Conservation (phyloP, 2,113 vertebrate genomes). For the Ariopsis seemanni region DNA sequence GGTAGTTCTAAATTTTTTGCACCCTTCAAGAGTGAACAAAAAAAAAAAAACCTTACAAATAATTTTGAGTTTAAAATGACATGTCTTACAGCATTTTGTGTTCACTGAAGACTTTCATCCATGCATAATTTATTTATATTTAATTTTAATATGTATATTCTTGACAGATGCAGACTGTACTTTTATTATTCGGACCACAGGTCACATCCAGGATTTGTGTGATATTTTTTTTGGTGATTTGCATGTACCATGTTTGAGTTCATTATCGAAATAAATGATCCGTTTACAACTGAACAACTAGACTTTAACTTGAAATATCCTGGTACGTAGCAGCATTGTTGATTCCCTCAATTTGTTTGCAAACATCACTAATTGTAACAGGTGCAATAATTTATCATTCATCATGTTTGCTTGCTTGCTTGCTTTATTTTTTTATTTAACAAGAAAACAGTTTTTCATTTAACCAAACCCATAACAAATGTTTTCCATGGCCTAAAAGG, state of each 20-base stretch:
- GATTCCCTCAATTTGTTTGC: not conserved
- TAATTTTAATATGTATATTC: too few relatives aligned
- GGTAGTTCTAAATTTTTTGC: not conserved
- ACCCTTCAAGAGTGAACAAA: not conserved
- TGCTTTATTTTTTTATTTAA: too few relatives aligned
- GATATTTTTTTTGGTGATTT: not conserved
- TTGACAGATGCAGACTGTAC: not conserved
- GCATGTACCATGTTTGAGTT: not conserved
- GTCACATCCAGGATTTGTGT: not conserved
- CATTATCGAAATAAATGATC: not conserved
- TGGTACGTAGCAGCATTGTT: not conserved
- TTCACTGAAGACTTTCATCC: not conserved
- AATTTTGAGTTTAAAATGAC: not conserved
- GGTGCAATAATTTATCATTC: too few relatives aligned
- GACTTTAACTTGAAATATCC: not conserved
- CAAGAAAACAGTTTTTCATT: not conserved
- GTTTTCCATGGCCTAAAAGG: not conserved
- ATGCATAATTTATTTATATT: too few relatives aligned
- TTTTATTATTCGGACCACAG: not conserved
- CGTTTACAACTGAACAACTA: not conserved
- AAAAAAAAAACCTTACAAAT: not conserved
- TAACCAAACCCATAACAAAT: not conserved
- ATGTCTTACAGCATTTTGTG: not conserved
- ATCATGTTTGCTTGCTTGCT: too few relatives aligned
- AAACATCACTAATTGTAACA: too few relatives aligned